Evolutionary conservation across 2,888 invertebrate genomes (phyloP).

Genomic region (Teinopalpus imperialis): DNA sequence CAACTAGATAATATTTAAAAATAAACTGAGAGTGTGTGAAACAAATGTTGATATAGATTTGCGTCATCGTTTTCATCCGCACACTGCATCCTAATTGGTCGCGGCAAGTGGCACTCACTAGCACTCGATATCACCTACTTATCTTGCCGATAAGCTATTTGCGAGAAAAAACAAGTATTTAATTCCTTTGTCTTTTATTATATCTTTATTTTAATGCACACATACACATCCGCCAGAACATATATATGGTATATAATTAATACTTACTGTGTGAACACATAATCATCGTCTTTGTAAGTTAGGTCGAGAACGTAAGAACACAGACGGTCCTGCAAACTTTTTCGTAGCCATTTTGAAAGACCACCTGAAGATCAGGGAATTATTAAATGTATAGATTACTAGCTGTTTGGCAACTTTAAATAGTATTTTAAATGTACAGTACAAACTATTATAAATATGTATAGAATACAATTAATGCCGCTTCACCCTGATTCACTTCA

Average conservation of each 20-base stretch:
- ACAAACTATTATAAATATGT: too few species aligned
- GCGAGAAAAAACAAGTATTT: conserved; percentile 8
- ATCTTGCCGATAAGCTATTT: conserved; percentile 16
- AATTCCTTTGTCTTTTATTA: conserved; percentile 3
- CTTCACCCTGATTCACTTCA: too few species aligned
- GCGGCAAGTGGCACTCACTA: background rate
- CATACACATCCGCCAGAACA: background rate
- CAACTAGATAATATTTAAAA: too few species aligned
- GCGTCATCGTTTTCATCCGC: background rate
- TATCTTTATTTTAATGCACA: conserved; percentile 2
- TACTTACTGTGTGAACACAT: conserved; percentile 69
- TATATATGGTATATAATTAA: too few species aligned
- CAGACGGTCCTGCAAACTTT: conserved; percentile 72
- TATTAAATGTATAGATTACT: too few species aligned
- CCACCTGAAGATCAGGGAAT: too few species aligned
- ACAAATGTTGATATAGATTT: background rate
- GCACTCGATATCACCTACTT: conserved; percentile 11
- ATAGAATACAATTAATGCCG: too few species aligned
- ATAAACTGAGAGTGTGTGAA: too few species aligned
- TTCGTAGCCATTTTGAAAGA: conserved; percentile 81
- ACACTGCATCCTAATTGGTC: conserved; percentile 10
- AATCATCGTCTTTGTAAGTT: conserved; percentile 65
- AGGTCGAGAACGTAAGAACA: conserved; percentile 62
- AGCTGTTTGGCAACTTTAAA: too few species aligned
- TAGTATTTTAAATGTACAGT: too few species aligned